phyloP scores from a whole-genome alignment of 1,140 invertebrate species.

The Aphelinus certus region DNA sequence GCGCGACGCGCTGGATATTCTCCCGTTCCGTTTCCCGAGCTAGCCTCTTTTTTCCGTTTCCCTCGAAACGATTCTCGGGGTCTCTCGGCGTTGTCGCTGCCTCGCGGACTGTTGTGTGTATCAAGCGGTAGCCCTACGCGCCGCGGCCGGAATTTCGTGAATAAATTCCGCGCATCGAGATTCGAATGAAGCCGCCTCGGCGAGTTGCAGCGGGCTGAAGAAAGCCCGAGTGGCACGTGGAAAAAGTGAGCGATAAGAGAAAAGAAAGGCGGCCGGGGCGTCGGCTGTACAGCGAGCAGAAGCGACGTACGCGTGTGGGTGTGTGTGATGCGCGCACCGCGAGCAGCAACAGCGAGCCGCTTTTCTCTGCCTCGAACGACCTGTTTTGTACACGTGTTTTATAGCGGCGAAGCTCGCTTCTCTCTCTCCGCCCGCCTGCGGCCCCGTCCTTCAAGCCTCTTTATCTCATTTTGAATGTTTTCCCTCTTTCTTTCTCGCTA shows the following conservation, averaged over 20 bases:
- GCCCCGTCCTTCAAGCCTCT: background rate
- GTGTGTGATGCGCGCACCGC: too few species aligned
- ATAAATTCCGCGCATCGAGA: conserved; percentile 26
- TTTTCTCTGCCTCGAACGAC: background rate
- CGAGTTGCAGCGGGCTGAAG: too few species aligned
- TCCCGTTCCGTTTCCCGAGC: background rate
- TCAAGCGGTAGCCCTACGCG: too few species aligned
- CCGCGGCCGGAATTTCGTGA: background rate
- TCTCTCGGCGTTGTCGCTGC: too few species aligned
- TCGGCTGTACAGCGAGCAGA: too few species aligned
- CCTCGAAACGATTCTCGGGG: too few species aligned
- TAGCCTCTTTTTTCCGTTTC: background rate
- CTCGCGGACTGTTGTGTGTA: too few species aligned
- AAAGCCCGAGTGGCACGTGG: too few species aligned
- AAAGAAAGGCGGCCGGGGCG: too few species aligned
- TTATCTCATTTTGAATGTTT: background rate
- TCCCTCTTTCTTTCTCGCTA: background rate
- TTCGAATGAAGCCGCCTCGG: conserved; percentile 3
- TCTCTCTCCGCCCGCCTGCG: background rate
- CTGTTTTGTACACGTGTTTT: too few species aligned
- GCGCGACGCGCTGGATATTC: background rate
- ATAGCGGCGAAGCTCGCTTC: background rate
- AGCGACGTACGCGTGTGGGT: too few species aligned
- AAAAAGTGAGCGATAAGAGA: too few species aligned
- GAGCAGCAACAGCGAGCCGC: background rate